Evolutionary conservation across 2,797 vertebrate genomes (phyloP).

Genomic region (Acipenser oxyrinchus): DNA sequence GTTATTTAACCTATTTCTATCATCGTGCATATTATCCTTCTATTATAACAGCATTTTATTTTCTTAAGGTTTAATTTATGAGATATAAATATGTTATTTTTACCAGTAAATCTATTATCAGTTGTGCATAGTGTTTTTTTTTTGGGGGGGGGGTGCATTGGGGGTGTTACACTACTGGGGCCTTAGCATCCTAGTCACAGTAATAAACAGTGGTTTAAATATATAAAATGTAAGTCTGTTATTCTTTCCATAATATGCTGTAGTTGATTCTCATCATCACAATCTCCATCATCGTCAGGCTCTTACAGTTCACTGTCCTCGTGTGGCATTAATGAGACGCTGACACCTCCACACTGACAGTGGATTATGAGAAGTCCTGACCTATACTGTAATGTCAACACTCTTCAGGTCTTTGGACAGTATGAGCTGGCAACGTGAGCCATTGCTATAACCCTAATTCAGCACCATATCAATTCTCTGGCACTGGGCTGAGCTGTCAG

Average conservation of each 20-base stretch:
- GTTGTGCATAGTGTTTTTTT: too few relatives aligned
- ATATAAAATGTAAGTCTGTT: too few relatives aligned
- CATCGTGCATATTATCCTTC: not conserved
- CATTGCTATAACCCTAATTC: slow-evolving; percentile 43
- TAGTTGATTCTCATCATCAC: too few relatives aligned
- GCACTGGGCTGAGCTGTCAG: slow-evolving; percentile 82
- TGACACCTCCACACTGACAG: slow-evolving; percentile 59
- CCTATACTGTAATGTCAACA: slow-evolving; percentile 61
- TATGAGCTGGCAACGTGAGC: slow-evolving; percentile 58
- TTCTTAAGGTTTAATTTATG: too few relatives aligned
- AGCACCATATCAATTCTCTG: slow-evolving; percentile 59
- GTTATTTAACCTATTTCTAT: not conserved
- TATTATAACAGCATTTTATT: too few relatives aligned
- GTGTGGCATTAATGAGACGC: slow-evolving; percentile 59
- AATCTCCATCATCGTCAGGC: slow-evolving; percentile 48
- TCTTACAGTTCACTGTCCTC: slow-evolving; percentile 53
- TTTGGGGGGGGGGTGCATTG: too few relatives aligned
- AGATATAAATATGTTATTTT: too few relatives aligned
- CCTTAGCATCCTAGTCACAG: too few relatives aligned
- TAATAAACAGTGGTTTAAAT: too few relatives aligned
- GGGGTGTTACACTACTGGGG: too few relatives aligned
- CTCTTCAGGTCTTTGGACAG: slow-evolving; percentile 65
- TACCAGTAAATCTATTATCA: too few relatives aligned
- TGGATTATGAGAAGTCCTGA: slow-evolving; percentile 67
- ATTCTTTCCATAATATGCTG: too few relatives aligned